These are phyloP conservation scores for Oryzias curvinotus DNA, from an alignment of 2,113 vertebrate species.

Conservation along the genomic window DNA sequence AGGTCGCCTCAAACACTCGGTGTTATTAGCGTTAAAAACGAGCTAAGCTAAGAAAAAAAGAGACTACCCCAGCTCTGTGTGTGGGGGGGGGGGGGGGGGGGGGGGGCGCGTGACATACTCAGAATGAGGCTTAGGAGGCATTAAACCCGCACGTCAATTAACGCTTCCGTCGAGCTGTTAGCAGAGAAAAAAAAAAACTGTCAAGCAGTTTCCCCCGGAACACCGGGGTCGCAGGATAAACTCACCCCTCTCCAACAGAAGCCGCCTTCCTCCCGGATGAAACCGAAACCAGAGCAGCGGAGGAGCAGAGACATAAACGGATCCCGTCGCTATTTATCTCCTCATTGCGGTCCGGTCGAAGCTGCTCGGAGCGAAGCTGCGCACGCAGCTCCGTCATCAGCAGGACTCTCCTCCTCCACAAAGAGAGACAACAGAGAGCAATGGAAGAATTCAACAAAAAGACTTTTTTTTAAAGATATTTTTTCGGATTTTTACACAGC, in stretches of 20 bases:
- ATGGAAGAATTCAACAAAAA: neutral
- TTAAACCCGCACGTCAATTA: neutral
- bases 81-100: too few species aligned
- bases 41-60: too few species aligned
- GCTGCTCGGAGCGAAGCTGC: constrained; percentile 68
- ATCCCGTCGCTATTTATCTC: constrained; percentile 54
- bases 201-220: too few species aligned
- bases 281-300: neutral
- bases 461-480: neutral
- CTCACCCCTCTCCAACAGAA: constrained; percentile 37
- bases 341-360: constrained; percentile 46
- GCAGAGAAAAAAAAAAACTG: neutral
- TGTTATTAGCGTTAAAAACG: too few species aligned
- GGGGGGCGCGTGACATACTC: too few species aligned
- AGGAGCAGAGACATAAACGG: constrained; percentile 24
- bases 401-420: constrained; percentile 17
- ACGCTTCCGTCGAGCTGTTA: neutral
- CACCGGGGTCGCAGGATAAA: neutral
- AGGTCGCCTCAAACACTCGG: too few species aligned
- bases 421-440: neutral
- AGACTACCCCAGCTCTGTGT: too few species aligned
- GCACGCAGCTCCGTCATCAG: constrained; percentile 63
- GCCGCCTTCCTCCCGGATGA: neutral
- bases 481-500: too few species aligned
- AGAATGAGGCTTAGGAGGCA: too few species aligned